These are phyloP conservation scores for Biston betularia DNA, from an alignment of 2,888 invertebrate genomes.

Conservation along the genomic window DNA sequence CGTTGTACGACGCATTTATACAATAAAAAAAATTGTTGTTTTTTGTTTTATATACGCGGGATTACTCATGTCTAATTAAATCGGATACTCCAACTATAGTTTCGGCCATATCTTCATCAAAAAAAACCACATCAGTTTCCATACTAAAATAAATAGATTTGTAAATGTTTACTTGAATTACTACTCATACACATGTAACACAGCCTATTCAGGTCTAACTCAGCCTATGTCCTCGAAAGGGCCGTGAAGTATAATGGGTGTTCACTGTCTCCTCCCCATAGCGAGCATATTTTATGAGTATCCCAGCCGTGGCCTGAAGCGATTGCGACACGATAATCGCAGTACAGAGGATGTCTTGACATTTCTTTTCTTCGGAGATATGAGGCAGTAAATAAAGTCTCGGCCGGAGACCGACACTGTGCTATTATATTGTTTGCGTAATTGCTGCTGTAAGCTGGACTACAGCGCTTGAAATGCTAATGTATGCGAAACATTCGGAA, in stretches of 20 bases:
- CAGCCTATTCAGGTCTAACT: conserved; percentile 30
- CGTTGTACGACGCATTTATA: no score
- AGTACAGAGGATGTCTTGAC: conserved; percentile 62
- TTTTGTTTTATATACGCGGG: no score
- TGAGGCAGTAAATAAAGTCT: conserved; percentile 65
- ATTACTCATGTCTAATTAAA: no score
- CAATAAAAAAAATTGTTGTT: no score
- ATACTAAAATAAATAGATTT: no score
- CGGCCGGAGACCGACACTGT: conserved; percentile 65
- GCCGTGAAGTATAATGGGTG: conserved; percentile 55
- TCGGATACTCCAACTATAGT: no score
- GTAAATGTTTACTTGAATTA: not conserved
- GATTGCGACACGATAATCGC: conserved; percentile 73
- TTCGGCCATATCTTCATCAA: no score
- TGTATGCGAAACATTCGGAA: conserved; percentile 65
- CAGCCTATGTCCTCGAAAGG: conserved; percentile 46
- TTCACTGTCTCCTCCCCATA: conserved; percentile 59
- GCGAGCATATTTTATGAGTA: conserved; percentile 59
- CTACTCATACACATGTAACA: conserved; percentile 12
- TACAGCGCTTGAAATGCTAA: conserved; percentile 66
- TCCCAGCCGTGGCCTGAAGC: conserved; percentile 60
- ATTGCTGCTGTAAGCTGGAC: conserved; percentile 65
- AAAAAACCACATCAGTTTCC: no score
- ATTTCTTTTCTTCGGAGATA: conserved; percentile 67
- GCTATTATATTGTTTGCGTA: conserved; percentile 81